Percentiles rank a stretch among this genome's conserved stretches.
Evolutionary conservation across 1,140 invertebrate genomes (phyloP).

Genomic region (Fopius arisanus): DNA sequence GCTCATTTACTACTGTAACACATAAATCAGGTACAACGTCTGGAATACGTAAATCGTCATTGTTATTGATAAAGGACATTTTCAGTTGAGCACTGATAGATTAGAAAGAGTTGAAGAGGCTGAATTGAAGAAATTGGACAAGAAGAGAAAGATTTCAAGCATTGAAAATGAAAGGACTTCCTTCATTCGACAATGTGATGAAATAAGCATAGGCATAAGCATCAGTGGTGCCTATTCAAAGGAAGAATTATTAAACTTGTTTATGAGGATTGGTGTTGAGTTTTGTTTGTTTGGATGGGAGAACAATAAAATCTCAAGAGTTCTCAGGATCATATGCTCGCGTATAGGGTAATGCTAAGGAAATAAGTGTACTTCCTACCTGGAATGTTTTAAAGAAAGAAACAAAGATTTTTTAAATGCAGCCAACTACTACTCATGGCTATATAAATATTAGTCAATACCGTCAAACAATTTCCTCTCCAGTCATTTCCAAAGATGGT

Average conservation of each 20-base stretch:
- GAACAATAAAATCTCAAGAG: constrained; percentile 11
- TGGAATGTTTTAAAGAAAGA: constrained; percentile 18
- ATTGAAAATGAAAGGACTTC: neutral
- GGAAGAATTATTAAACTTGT: constrained; percentile 18
- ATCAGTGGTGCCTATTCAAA: constrained; percentile 15
- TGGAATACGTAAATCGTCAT: constrained; percentile 10
- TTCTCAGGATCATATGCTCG: constrained; percentile 1
- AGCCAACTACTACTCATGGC: constrained; percentile 3
- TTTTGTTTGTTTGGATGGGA: constrained; percentile 12
- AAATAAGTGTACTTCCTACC: constrained; percentile 11
- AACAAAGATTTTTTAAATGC: neutral
- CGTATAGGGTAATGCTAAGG: neutral
- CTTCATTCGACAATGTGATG: constrained; percentile 2
- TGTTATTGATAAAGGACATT: constrained; percentile 10
- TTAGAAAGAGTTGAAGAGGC: constrained; percentile 9
- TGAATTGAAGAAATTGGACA: neutral
- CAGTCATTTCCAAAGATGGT: constrained; percentile 12
- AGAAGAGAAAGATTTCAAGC: constrained; percentile 9
- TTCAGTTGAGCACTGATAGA: constrained; percentile 7
- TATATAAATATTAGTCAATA: constrained; percentile 5
- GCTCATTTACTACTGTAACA: neutral
- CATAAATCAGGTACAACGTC: constrained; percentile 12
- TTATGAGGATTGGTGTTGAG: constrained; percentile 18
- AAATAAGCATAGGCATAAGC: constrained; percentile 12
- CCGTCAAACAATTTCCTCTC: constrained; percentile 3